Base-by-base conservation (phyloP, 1,140 invertebrate species). In the Drosophila biarmipes region DNA sequence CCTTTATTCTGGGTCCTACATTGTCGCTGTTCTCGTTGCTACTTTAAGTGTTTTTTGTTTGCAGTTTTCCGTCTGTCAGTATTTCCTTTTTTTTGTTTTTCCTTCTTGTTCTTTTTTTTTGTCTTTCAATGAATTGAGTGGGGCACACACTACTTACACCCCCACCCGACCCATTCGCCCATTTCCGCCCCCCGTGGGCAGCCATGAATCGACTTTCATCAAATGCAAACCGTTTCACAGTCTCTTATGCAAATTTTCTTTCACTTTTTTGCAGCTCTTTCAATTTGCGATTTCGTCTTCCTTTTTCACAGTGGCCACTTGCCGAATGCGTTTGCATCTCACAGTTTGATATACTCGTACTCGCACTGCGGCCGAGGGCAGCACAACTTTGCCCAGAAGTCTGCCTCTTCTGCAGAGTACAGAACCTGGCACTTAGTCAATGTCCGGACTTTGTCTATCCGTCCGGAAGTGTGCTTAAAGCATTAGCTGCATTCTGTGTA, bases 61-160 rank as follows among this genome's bases (percentile, higher is more conserved):
- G 29, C 58, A 45, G 40, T 62, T 62, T 62, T 58, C 58, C 6
- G 38, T 57, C 63, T 71, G 59, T 62, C 69, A 71, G 67, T 78
- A 80, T 67, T 71, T 71, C 42, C 58, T 40, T 40, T 14, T 48
- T 31, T 17, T 42, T 31, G 43, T 6, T 12, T 5, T 54, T 17
- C 2, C 1, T 0, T 37, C 12, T 35, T 35, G 34, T 63, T 54
- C 45, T 49, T 66, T 14, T 45, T 57, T 61, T 55, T 61, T 46
- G 61, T 74, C 68, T 84, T 75, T 79, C 74, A 84, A 82, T 84
- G 79, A 74, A 69, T 61, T 71, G 79, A 71, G 73, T 78, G 56
- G 64, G 62, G 48, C 79, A 48, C 40, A 56, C 54, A 66, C 52
- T 59, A 43, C 58, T 31, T 40, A 42, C 31, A 19, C 14, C 29